Evolutionary conservation across 1,140 invertebrate genomes (phyloP).

Genomic region (Drosophila erecta): DNA sequence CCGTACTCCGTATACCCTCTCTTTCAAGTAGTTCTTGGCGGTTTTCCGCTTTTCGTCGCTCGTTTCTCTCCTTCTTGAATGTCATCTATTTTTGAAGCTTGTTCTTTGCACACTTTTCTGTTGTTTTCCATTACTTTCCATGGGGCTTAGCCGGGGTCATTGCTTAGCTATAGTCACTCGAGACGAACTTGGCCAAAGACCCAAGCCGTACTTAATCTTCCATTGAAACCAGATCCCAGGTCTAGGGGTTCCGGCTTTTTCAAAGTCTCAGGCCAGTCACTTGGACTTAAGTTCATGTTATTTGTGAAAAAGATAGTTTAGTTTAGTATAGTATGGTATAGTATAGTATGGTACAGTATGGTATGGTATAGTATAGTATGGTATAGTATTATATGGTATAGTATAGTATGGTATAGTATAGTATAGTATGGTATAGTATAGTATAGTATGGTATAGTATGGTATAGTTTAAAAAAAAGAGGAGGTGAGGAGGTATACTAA

Average conservation of each 20-base stretch:
- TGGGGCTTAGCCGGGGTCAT: slow-evolving; percentile 55
- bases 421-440: too few relatives aligned
- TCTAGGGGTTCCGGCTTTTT: neutral
- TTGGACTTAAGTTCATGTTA: too few relatives aligned
- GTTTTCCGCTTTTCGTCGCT: slow-evolving; percentile 46
- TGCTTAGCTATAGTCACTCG: slow-evolving; percentile 61
- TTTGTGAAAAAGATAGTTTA: too few relatives aligned
- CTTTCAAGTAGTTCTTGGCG: slow-evolving; percentile 24
- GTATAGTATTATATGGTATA: too few relatives aligned
- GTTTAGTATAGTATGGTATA: too few relatives aligned
- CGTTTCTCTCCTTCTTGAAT: slow-evolving; percentile 66
- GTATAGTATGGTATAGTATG: too few relatives aligned
- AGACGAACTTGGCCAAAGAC: slow-evolving; percentile 22
- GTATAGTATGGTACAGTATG: too few relatives aligned
- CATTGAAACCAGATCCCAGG: slow-evolving; percentile 10
- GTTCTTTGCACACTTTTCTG: slow-evolving; percentile 41
- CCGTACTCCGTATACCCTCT: slow-evolving; percentile 21
- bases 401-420: too few relatives aligned
- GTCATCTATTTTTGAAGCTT: slow-evolving; percentile 68
- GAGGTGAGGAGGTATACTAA: too few relatives aligned
- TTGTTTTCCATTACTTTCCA: slow-evolving; percentile 14
- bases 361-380: too few relatives aligned
- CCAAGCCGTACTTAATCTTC: slow-evolving; percentile 18
- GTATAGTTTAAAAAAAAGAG: too few relatives aligned
- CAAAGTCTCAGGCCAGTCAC: neutral